Evolutionary conservation across 2,797 vertebrate species (phyloP), one percentile per base, ranked within the genome.

Genomic region (Lophius americanus): DNA sequence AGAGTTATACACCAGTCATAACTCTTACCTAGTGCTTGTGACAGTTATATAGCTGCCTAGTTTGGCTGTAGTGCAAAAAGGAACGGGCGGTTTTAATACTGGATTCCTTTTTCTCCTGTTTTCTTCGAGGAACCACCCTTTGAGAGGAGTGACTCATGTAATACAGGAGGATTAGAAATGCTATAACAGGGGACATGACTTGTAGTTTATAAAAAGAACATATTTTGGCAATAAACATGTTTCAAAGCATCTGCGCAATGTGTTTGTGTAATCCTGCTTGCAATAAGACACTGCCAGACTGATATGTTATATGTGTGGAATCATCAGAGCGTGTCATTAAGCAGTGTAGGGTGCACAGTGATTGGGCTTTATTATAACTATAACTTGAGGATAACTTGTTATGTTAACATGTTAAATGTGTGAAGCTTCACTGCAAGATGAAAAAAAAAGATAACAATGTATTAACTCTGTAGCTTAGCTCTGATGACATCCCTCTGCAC

Each of bases 1-100:
- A 86, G 80, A 89, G 82, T 77, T 77, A 75, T 62, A 79, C 59
- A 76, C 65, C 71, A 74, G 65, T 73, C 84, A 90, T 91, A 87
- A 84, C 76, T 91, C 85, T 74, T 76, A 83, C 71, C 78, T 71
- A 60, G 63, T 57, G 66, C 50, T 75, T 64, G 63, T 90, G 89
- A 90, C 86, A 88, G 81, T 77, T 91, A 86, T 88, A 87, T 60
- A 53, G 79, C 59, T 49, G 74, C 59, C 77, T 68, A 73, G 70
- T 88, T 91, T 77, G 84, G 65, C 75, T 69, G 65, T 47, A 67
- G 65, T 51, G 75, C 68, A 64, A 81, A 76, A 41, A 73, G 72
- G 69, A 86, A 82, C 62, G 63, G 76, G 73, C 67, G 74, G 78
- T 86, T 88, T 85, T 81, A 89, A 71, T 49, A 79, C 79, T 60